Conservation (phyloP, 2,797 vertebrate genomes). For the Microctenopoma lineatum region DNA sequence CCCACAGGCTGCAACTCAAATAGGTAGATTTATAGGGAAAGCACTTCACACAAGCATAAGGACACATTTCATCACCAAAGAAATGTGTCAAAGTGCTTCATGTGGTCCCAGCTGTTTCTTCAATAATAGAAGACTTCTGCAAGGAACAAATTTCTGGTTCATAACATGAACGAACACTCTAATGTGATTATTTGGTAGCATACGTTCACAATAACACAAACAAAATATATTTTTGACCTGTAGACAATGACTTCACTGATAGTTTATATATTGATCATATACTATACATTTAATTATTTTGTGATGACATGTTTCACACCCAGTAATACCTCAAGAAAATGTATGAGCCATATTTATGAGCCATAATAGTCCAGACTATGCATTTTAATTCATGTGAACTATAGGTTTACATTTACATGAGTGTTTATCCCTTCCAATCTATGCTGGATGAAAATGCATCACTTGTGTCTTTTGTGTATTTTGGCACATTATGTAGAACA, state of each 20-base stretch:
- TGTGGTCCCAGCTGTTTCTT: conserved; percentile 49
- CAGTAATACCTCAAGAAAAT: not conserved
- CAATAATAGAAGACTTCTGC: conserved; percentile 47
- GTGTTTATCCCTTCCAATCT: not conserved
- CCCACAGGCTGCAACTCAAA: conserved; percentile 61
- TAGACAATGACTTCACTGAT: not conserved
- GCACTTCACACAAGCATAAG: conserved; percentile 35
- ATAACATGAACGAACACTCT: conserved; percentile 29
- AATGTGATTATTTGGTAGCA: conserved; percentile 37
- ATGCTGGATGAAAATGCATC: conserved; percentile 15
- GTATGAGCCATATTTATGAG: not conserved
- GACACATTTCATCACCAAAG: conserved; percentile 57
- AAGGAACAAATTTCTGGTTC: conserved; percentile 14
- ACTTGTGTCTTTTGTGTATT: conserved; percentile 29
- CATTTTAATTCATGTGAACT: not conserved
- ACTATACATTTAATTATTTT: too few species aligned
- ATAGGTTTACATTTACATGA: not conserved
- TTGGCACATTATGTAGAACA: conserved; percentile 26
- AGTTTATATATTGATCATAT: not conserved
- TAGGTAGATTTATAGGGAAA: conserved; percentile 64
- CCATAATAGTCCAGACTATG: not conserved
- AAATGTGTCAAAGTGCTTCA: conserved; percentile 54
- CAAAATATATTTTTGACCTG: not conserved
- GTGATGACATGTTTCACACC: not conserved
- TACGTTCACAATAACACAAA: conserved; percentile 3